Evolutionary conservation across 2,113 vertebrate species (phyloP), one percentile per base, ranked within the genome.

Genomic region (Chrysemys picta): DNA sequence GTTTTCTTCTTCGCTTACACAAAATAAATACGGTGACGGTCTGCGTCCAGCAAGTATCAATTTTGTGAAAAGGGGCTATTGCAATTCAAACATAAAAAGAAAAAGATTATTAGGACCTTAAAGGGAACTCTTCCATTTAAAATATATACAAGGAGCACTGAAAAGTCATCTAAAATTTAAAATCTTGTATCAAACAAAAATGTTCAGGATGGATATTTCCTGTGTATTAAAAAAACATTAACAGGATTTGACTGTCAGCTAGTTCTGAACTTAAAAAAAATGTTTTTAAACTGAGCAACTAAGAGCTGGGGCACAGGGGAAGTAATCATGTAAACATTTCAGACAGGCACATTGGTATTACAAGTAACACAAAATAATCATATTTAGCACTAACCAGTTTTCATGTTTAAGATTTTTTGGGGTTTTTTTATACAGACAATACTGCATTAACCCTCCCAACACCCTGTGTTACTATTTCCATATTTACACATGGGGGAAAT

Each of bases 401-500:
- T 95, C 59, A 53, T 29, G 65, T 93, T 96, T 93, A 95, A 93
- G 97, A 95, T 3, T 0, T 65, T 95, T 94, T 91, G 19, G 14
- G 7, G 3, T 52, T 22, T 22, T 54, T 22, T 54, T 22, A 54
- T 54, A 89, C 2, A 2, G 59, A 89, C 91, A 47, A 16, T 78
- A 78, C 14, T 27, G 75, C 6, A 94, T 91, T 91, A 96, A 94
- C 89, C 78, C 80, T 75, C 54, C 82, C 93, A 92, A 89, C 84
- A 93, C 87, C 42, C 65, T 86, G 91, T 69, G 84, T 79, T 52
- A 95, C 85, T 59, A 87, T 83, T 95, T 95, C 93, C 82, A 87
- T 93, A 96, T 93, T 93, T 79, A 89, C 79, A 92, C 93, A 92
- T 75, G 95, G 72, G 65, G 31, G 87, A 95, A 93, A 95, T 49